Base-by-base conservation (phyloP, 2,797 vertebrate genomes). In the Florisuga fusca region DNA sequence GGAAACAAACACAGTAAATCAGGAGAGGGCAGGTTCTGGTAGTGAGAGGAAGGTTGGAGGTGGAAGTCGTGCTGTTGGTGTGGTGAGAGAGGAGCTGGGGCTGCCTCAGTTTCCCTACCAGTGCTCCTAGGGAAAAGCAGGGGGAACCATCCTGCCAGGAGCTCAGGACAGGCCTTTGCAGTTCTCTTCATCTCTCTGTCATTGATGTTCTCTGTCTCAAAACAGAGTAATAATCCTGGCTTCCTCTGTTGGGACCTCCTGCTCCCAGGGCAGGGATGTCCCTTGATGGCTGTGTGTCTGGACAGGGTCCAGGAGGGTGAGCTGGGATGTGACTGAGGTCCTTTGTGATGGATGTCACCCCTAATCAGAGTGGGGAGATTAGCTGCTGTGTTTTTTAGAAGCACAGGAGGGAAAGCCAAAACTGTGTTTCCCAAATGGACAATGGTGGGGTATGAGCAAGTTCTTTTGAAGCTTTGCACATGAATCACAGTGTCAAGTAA, bases 401-500 rank as follows among this genome's bases (percentile, higher is more conserved):
- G 51, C 55, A 27, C 50, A 10, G 87, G 82, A 54, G 50, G 53
- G 53, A 29, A 54, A 54, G 10, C 53, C 53, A 31, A 54, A 91
- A 84, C 75, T 2, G 0, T 19, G 36, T 58, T 90, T 54, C 53
- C 53, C 27, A 54, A 94, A 82, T 22, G 71, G 73, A 54, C 69
- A 74, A 48, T 55, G 22, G 33, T 62, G 41, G 79, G 58, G 51
- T 85, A 79, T 7, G 69, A 95, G 41, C 79, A 38, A 85, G 82
- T 84, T 92, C 94, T 91, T 94, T 86, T 74, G 92, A 95, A 87
- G 84, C 59, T 78, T 88, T 88, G 77, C 92, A 83, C 68, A 75
- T 92, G 90, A 94, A 96, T 90, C 94, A 94, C 87, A 94, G 71
- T 94, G 91, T 92, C 95, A 84, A 95, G 80, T 95, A 68, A 96